A percentile compares a stretch with the other conserved stretches of the same genome.
phyloP scores from a whole-genome alignment of 2,888 invertebrate genomes.

The Aspidiotus rigidus region DNA sequence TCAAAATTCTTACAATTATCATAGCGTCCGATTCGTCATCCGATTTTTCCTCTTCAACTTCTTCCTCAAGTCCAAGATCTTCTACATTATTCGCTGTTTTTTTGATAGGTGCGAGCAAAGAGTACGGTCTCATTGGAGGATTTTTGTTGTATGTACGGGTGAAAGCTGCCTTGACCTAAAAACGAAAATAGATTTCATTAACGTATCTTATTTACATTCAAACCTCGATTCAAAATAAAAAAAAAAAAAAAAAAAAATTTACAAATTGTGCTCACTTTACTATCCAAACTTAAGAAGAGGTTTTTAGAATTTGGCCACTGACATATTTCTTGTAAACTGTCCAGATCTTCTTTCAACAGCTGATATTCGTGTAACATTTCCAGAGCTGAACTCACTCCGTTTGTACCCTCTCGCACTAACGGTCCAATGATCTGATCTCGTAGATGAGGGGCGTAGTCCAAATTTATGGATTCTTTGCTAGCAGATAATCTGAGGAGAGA shows the following conservation, averaged over 20 bases:
- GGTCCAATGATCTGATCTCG: slow-evolving; percentile 67
- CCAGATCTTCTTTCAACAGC: slow-evolving; percentile 81
- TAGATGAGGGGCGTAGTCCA: slow-evolving; percentile 79
- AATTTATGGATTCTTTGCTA: slow-evolving; percentile 68
- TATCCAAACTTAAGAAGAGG: slow-evolving; percentile 64
- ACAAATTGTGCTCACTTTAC: slow-evolving; percentile 49
- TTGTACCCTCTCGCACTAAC: slow-evolving; percentile 56
- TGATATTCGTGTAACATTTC: slow-evolving; percentile 72
- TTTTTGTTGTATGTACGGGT: slow-evolving; percentile 88
- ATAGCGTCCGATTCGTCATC: slow-evolving; percentile 52
- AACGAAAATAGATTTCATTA: not conserved
- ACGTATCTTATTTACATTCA: too few species aligned
- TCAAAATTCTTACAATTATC: slow-evolving; percentile 56
- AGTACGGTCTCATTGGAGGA: slow-evolving; percentile 65
- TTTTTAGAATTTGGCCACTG: slow-evolving; percentile 73
- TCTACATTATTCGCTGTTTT: slow-evolving; percentile 50
- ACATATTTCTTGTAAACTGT: slow-evolving; percentile 74
- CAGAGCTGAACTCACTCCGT: slow-evolving; percentile 64
- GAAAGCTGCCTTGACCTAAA: slow-evolving; percentile 81
- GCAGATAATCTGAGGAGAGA: slow-evolving; percentile 57
- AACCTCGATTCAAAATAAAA: not conserved
- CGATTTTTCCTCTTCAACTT: slow-evolving; percentile 44
- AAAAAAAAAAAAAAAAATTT: too few species aligned
- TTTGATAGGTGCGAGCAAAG: slow-evolving; percentile 52
- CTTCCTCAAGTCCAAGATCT: slow-evolving; percentile 40